Evolutionary conservation across 2,113 vertebrate species (phyloP), one percentile per base, ranked within the genome.

Genomic region (Campylomormyrus tamandua): DNA sequence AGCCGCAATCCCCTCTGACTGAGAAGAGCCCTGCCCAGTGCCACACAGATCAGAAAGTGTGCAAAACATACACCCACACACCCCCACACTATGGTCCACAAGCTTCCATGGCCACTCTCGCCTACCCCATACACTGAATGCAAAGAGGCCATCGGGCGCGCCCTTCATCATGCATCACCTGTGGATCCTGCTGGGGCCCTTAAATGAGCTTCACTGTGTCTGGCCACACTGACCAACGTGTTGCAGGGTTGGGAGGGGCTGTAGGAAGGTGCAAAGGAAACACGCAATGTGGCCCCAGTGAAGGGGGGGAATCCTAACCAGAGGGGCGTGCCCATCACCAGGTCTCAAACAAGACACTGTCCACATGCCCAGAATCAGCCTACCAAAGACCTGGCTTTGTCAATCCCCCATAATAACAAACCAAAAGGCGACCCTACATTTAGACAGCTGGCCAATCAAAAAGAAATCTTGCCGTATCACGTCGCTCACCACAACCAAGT

Each of bases 391-490:
- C 4, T 53, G 84, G 85, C 24, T 52, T 56, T 52, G 85, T 87
- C 24, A 56, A 15, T 31, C 10, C n/a, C 15, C 31, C 50, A 87
- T 56, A 35, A 53, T 19, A 48, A 87, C 13, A 42, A 53, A 52
- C 85, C 50, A 87, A 53, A 53, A 87, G 27, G 85, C 17, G 45
- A 27, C 27, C 85, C 50, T 86, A 27, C 85, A 52, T 87, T 52
- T 87, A 56, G 17, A 87, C 50, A 56, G 85, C 85, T 35, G 85
- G 85, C 27, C 50, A 87, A 87, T 87, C 85, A 56, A 13, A 52
- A 87, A 87, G 31, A 87, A 39, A 56, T 35, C 50, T 35, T 87
- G 50, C 85, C 31, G 1, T 87, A 87, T 53, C 27, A 45, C 49
- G 84, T 87, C 27, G 17, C 46, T 50, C 6, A 35, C 50, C 15